Evolutionary conservation across 2,888 invertebrate species (phyloP).

Genomic region (Molanna angustata): DNA sequence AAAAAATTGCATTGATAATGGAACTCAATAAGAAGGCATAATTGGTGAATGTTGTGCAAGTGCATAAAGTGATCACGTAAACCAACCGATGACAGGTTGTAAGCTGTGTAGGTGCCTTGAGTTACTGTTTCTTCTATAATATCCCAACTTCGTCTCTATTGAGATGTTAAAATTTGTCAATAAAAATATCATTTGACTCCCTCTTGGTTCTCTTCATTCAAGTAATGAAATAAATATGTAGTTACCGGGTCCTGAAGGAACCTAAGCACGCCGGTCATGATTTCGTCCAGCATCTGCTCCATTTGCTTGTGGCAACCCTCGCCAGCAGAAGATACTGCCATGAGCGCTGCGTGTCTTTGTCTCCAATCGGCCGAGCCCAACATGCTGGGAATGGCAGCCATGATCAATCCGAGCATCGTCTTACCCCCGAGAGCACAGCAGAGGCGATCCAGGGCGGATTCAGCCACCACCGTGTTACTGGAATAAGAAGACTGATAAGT

Average conservation of each 20-base stretch:
- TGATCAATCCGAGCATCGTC: slow-evolving; percentile 86
- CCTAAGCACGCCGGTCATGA: slow-evolving; percentile 86
- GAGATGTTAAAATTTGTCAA: too few relatives aligned
- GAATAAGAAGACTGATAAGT: slow-evolving; percentile 33
- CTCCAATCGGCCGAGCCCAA: slow-evolving; percentile 80
- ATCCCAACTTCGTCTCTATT: too few relatives aligned
- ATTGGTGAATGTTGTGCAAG: too few relatives aligned
- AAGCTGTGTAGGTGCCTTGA: too few relatives aligned
- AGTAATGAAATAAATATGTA: slow-evolving; percentile 28
- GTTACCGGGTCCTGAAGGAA: slow-evolving; percentile 80
- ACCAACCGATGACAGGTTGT: too few relatives aligned
- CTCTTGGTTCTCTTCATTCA: too few relatives aligned
- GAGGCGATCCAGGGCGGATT: slow-evolving; percentile 93
- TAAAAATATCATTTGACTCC: too few relatives aligned
- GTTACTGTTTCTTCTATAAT: too few relatives aligned
- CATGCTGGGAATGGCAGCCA: slow-evolving; percentile 84
- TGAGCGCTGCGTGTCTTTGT: slow-evolving; percentile 92
- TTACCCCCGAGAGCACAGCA: slow-evolving; percentile 95
- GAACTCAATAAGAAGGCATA: too few relatives aligned
- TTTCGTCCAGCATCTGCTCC: slow-evolving; percentile 90
- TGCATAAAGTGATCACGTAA: too few relatives aligned
- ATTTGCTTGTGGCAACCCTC: slow-evolving; percentile 99
- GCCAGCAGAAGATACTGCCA: slow-evolving; percentile 97
- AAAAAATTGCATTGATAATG: too few relatives aligned
- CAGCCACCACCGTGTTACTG: slow-evolving; percentile 92